phyloP scores from a whole-genome alignment of 2,113 vertebrate species.

The Coptodon bakossiorum region DNA sequence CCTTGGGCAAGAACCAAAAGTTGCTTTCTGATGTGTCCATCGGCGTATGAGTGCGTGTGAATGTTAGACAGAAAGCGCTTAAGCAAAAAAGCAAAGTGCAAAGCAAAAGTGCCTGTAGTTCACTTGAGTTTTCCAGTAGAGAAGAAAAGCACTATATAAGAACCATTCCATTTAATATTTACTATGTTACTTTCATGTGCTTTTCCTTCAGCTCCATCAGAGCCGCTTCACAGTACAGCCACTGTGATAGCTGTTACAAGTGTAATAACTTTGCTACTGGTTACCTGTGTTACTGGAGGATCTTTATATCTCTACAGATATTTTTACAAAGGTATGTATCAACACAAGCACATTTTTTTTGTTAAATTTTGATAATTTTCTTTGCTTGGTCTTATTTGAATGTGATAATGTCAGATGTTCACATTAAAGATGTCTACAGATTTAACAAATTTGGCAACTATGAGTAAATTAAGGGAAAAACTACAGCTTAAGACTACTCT shows the following conservation, averaged over 20 bases:
- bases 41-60: not conserved
- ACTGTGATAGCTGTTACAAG: slow-evolving; percentile 30
- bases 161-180: not conserved
- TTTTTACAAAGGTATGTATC: slow-evolving; percentile 15
- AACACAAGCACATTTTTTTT: not conserved
- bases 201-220: slow-evolving; percentile 4
- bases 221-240: not conserved
- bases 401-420: not conserved
- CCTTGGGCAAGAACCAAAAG: not conserved
- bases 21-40: not conserved
- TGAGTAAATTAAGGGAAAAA: not conserved
- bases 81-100: not conserved
- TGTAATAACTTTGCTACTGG: slow-evolving; percentile 15
- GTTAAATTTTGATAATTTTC: not conserved
- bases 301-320: not conserved
- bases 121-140: not conserved
- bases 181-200: not conserved
- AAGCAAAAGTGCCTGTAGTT: not conserved
- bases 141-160: not conserved
- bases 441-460: not conserved
- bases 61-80: not conserved
- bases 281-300: not conserved
- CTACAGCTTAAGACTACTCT: not conserved
- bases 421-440: not conserved
- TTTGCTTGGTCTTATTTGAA: not conserved